Percentiles rank a stretch among this genome's conserved stretches.
These are phyloP conservation scores for Alexandromys oeconomus DNA, from an alignment of 2,797 vertebrate genomes.

Conservation along the genomic window DNA sequence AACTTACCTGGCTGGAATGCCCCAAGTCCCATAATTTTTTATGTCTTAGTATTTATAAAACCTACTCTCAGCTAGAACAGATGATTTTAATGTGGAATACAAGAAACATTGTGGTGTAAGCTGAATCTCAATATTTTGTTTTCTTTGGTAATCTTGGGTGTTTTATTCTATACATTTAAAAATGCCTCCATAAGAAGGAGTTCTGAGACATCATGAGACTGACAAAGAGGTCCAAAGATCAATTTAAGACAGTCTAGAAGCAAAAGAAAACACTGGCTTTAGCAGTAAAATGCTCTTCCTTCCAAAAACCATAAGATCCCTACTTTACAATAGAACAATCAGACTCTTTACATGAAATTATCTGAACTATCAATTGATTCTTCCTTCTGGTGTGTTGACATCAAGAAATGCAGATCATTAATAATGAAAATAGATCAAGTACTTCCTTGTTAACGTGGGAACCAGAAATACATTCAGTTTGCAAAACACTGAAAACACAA, in stretches of 20 bases:
- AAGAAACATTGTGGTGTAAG: background rate
- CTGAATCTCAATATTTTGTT: background rate
- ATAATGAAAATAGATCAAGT: background rate
- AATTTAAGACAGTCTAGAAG: background rate
- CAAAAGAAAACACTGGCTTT: background rate
- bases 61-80: background rate
- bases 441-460: background rate
- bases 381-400: background rate
- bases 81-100: background rate
- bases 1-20: background rate
- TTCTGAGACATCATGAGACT: background rate
- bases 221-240: background rate
- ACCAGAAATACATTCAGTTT: background rate
- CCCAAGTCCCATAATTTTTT: background rate
- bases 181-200: background rate
- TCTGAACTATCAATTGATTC: background rate
- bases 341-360: background rate
- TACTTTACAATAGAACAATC: background rate
- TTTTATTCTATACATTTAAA: background rate
- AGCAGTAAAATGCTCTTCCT: background rate
- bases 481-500: background rate
- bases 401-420: constrained; percentile 4
- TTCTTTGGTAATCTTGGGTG: background rate
- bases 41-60: background rate
- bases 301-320: background rate